These are phyloP conservation scores for Scomber japonicus DNA, from an alignment of 2,113 vertebrate genomes.

Conservation along the genomic window DNA sequence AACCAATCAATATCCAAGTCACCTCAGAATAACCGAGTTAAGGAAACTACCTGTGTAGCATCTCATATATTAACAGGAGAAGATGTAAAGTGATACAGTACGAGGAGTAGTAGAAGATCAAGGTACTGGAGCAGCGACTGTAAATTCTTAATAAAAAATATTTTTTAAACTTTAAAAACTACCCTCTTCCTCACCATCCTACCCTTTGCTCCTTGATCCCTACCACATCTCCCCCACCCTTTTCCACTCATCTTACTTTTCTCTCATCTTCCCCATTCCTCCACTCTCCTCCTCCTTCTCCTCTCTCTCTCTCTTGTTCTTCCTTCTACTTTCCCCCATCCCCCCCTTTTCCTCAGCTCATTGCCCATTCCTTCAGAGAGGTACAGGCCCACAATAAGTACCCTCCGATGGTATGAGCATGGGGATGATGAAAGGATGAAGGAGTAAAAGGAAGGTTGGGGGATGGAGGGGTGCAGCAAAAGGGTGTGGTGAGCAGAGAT, in stretches of 20 bases:
- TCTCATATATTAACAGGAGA: background rate
- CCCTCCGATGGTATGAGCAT: constrained; percentile 50
- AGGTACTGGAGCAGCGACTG: background rate
- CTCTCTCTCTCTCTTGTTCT: constrained; percentile 7
- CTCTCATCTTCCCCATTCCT: constrained; percentile 26
- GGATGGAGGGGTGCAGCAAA: constrained; percentile 28
- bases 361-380: constrained; percentile 74
- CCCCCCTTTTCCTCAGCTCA: constrained; percentile 56
- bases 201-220: background rate
- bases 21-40: background rate
- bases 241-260: constrained; percentile 24
- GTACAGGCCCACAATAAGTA: constrained; percentile 44
- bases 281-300: background rate
- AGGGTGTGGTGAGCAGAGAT: constrained; percentile 67
- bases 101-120: background rate
- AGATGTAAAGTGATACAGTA: background rate
- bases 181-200: background rate
- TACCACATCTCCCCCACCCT: background rate
- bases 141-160: constrained; percentile 18
- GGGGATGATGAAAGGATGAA: constrained; percentile 73
- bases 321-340: background rate
- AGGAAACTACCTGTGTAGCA: background rate
- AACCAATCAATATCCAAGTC: background rate
- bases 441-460: constrained; percentile 42
- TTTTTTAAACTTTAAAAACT: background rate